phyloP scores from a whole-genome alignment of 2,113 vertebrate genomes.

The Tinamus guttatus region DNA sequence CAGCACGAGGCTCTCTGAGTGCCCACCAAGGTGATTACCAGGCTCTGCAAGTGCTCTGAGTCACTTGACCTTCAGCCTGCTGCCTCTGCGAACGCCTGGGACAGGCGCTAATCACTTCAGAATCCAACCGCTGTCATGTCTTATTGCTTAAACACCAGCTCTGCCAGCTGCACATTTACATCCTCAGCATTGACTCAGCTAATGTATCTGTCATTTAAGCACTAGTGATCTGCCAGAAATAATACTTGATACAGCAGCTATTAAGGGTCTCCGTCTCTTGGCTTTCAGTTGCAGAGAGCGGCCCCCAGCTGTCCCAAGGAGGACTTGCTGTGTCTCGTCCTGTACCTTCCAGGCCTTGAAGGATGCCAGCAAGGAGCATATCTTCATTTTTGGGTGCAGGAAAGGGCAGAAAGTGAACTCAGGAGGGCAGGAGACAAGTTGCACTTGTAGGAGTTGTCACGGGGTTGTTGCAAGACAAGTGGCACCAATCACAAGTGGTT shows the following conservation, averaged over 20 bases:
- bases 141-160: constrained; percentile 43
- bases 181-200: constrained; percentile 63
- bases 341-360: neutral
- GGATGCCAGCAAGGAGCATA: accelerated
- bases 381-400: neutral
- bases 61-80: constrained; percentile 8
- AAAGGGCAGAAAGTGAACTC: neutral
- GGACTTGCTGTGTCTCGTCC: neutral
- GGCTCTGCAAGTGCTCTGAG: neutral
- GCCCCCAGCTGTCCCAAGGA: accelerated
- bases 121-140: neutral
- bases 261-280: accelerated
- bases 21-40: neutral
- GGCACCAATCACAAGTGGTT: neutral
- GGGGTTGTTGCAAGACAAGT: neutral
- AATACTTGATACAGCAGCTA: neutral
- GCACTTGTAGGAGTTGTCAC: neutral
- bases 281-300: neutral
- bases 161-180: constrained; percentile 59
- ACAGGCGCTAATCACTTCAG: constrained; percentile 23
- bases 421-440: neutral
- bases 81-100: neutral
- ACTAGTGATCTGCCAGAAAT: constrained; percentile 35
- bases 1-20: neutral
- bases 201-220: constrained; percentile 46